Evolutionary conservation across 2,797 vertebrate genomes (phyloP).

Genomic region (Garrulus glandarius): DNA sequence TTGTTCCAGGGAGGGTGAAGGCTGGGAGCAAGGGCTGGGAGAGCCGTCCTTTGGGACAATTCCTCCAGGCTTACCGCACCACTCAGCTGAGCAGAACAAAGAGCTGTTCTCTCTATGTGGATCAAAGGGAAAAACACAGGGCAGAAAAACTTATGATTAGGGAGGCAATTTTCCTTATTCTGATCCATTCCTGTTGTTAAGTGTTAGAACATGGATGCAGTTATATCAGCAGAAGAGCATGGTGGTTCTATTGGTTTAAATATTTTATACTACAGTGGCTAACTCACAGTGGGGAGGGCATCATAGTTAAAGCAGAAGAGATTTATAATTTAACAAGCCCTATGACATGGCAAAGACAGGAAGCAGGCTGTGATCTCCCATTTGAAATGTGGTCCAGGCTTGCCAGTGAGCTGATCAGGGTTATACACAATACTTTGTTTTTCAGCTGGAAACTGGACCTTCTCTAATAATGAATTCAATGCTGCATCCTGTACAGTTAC

Average conservation of each 20-base stretch:
- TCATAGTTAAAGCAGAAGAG: neutral
- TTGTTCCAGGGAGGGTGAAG: neutral
- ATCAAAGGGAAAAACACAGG: neutral
- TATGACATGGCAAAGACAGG: neutral
- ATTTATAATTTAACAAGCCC: neutral
- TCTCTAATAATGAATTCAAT: neutral
- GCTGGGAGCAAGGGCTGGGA: neutral
- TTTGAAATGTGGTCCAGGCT: neutral
- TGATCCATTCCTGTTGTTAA: neutral
- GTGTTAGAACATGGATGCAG: neutral
- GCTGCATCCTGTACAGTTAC: neutral
- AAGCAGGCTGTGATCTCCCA: neutral
- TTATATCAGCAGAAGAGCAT: neutral
- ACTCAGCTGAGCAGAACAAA: neutral
- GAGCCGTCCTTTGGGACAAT: neutral
- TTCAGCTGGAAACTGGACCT: neutral
- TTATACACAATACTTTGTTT: neutral
- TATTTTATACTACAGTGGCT: neutral
- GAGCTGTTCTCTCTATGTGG: neutral
- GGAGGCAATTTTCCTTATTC: neutral
- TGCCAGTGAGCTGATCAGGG: neutral
- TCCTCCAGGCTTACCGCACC: neutral
- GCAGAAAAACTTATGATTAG: neutral
- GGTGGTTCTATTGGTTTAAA: neutral
- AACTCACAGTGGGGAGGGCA: neutral